A percentile compares a stretch with the other conserved stretches of the same genome.
Evolutionary conservation across 2,113 vertebrate genomes (phyloP).

Genomic region (Syrrhaptes paradoxus): DNA sequence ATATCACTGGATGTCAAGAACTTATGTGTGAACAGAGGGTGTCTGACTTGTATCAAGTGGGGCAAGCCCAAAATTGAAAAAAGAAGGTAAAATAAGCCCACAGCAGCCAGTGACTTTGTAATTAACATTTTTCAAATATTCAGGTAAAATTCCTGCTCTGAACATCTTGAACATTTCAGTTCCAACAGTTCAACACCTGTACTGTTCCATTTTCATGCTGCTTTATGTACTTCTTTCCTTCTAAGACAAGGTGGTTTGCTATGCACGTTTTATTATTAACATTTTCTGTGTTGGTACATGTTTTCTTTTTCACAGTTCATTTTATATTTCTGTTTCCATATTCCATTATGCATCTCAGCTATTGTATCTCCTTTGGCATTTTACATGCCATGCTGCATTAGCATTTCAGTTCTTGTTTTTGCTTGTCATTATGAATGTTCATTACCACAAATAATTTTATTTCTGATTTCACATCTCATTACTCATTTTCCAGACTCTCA

Average conservation of each 20-base stretch:
- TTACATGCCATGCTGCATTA: not conserved
- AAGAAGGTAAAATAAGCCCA: not conserved
- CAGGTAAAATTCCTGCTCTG: not conserved
- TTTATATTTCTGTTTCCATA: not conserved
- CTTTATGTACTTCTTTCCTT: not conserved
- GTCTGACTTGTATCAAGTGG: not conserved
- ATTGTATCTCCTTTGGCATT: not conserved
- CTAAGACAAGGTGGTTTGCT: not conserved
- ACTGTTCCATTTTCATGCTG: not conserved
- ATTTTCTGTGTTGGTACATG: not conserved
- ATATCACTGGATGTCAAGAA: not conserved
- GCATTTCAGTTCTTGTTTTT: not conserved
- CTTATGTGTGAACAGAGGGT: rapidly evolving
- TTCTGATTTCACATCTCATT: slow-evolving; percentile 37
- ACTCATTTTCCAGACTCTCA: not conserved
- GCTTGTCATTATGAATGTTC: not conserved
- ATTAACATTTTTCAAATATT: not conserved
- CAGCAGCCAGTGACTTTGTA: not conserved
- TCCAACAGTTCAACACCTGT: not conserved
- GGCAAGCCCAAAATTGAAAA: not conserved
- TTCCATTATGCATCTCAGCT: not conserved
- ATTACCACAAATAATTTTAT: not conserved
- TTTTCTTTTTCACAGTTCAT: not conserved
- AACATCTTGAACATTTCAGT: not conserved
- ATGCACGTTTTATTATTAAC: not conserved